phyloP scores from a whole-genome alignment of 2,113 vertebrate genomes.

The Ceyx melanurus region DNA sequence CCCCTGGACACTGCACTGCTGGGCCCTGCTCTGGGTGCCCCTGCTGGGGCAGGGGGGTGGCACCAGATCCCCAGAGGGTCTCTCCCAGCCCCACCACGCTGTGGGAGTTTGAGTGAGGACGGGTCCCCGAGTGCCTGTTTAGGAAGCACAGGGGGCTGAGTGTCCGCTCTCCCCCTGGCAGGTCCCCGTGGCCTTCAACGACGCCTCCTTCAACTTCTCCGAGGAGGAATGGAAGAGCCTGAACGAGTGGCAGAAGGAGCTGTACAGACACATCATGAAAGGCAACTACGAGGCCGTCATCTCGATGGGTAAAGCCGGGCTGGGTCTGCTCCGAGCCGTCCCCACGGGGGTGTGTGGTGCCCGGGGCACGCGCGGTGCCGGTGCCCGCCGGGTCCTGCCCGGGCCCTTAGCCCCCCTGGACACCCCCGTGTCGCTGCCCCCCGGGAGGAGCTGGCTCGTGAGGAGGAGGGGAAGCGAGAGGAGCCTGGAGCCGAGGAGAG shows the following conservation, averaged over 20 bases:
- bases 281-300: conserved; percentile 80
- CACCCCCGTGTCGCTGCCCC: no score
- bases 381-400: no score
- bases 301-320: conserved; percentile 73
- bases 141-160: no score
- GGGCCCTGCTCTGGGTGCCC: no score
- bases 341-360: neutral
- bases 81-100: neutral
- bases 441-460: neutral
- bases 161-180: neutral
- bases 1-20: no score
- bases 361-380: neutral
- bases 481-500: neutral
- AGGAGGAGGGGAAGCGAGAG: neutral
- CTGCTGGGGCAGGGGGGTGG: no score
- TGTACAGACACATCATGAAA: conserved; percentile 79
- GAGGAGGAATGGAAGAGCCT: conserved; percentile 80
- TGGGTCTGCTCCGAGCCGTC: neutral
- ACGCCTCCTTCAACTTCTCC: conserved; percentile 71
- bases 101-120: neutral
- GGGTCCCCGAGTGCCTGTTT: no score
- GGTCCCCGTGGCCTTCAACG: conserved; percentile 76
- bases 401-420: no score
- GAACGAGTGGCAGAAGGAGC: conserved; percentile 79
- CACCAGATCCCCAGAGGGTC: no score